Base-by-base conservation (phyloP, 2,888 invertebrate genomes). In the Philonicus albiceps region DNA sequence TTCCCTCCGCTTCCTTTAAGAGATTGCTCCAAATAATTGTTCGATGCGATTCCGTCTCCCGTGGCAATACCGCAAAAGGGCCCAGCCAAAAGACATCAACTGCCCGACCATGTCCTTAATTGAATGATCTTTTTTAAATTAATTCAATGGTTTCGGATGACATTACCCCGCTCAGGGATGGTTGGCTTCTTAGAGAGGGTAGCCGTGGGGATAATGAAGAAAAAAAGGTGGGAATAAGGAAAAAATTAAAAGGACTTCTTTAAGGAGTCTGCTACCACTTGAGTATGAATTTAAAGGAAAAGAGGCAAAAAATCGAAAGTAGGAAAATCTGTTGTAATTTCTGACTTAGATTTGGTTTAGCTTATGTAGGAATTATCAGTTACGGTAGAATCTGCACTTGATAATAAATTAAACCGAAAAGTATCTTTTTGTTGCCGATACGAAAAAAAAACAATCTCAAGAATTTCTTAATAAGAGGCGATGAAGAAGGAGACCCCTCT, bases 111-210 rank as follows among this genome's bases (percentile, higher is more conserved):
- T 86, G 86, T 86, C 75, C 89, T 88, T 89, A 89, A 89, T 89
- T 89, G 89, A 89, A 89, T 89, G 89, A 89, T 89, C 89, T 89
- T 89, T 89, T 88, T 89, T 86, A 88, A 89, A 89, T 88, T 88
- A 89, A 89, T 89, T 89, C 88, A 88, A 88, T 88, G 85, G 87
- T 87, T 88, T 87, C 80, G 74, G 83, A 86, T 86, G 86, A 86
- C 86, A 86, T 87, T 85, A 75, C 86, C 76, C 49, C 72, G 55
- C 73, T 75, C 78, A 81, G 64, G 83, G 83, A 53, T 16, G 30
- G 53, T 53, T 78, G 53, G 64, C 64, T 87, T 64, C 43, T 84
- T 40, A 53, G 27, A 16, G 40, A 34, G 49, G 40, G 53, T 85
- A 27, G 31, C 74, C 22, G 22, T 19, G 27, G 43, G 13, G 74